A percentile compares a stretch with the other conserved stretches of the same genome.
phyloP scores from a whole-genome alignment of 2,888 invertebrate species.

The Rosalia funebris region DNA sequence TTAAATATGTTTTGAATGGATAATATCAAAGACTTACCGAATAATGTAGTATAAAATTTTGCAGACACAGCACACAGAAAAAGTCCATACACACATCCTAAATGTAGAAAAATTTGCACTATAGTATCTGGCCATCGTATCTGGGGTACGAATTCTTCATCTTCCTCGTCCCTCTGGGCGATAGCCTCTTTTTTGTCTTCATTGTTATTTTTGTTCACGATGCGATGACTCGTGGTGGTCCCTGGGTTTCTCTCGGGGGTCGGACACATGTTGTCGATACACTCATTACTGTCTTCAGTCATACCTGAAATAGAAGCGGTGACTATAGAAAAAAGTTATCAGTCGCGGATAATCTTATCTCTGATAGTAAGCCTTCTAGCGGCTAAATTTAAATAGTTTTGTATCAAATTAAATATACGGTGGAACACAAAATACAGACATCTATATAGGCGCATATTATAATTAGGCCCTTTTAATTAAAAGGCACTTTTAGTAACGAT shows the following conservation, averaged over 20 bases:
- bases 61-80: slow-evolving; percentile 72
- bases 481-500: too few relatives aligned
- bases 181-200: slow-evolving; percentile 22
- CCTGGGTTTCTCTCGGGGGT: slow-evolving; percentile 23
- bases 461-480: too few relatives aligned
- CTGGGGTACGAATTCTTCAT: slow-evolving; percentile 67
- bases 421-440: too few relatives aligned
- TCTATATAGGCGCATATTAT: too few relatives aligned
- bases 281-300: slow-evolving; percentile 41
- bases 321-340: neutral
- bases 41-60: slow-evolving; percentile 73
- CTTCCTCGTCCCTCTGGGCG: slow-evolving; percentile 26
- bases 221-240: slow-evolving; percentile 29
- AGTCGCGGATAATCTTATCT: neutral
- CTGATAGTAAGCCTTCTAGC: too few relatives aligned
- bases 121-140: slow-evolving; percentile 79
- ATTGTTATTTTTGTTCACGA: slow-evolving; percentile 29
- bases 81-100: slow-evolving; percentile 76
- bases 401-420: too few relatives aligned
- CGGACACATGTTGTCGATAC: slow-evolving; percentile 33
- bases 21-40: slow-evolving; percentile 76
- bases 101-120: slow-evolving; percentile 77
- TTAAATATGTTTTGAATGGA: too few relatives aligned
- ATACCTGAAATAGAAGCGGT: slow-evolving; percentile 35
- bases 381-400: too few relatives aligned